A percentile compares a stretch with the other conserved stretches of the same genome.
Conservation (phyloP, 2,888 invertebrate genomes). For the Leucophenga maculata region DNA sequence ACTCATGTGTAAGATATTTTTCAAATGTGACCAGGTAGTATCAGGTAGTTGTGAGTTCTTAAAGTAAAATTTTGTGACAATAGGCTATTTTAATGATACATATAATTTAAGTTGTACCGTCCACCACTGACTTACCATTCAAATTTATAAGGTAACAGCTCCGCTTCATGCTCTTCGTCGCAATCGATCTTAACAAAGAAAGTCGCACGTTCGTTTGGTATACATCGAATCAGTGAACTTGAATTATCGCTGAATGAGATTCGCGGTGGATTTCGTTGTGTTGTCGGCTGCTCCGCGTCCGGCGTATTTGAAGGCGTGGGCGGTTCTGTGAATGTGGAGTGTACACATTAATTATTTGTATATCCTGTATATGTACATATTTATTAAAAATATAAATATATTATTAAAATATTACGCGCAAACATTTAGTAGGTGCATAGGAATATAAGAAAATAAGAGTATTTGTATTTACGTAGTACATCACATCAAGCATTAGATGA, state of each 20-base stretch:
- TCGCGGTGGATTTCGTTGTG: conserved; percentile 47
- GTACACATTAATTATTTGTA: neutral
- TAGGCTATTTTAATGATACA: too few species aligned
- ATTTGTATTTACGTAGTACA: conserved; percentile 16
- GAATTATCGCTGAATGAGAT: conserved; percentile 71
- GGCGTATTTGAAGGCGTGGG: conserved; percentile 8
- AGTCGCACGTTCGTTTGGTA: conserved; percentile 70
- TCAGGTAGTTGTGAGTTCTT: too few species aligned
- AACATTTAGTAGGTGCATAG: conserved; percentile 39
- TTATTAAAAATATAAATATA: conserved; percentile 53
- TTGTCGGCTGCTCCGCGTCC: neutral
- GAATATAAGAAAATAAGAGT: conserved; percentile 33
- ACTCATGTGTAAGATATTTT: conserved; percentile 1
- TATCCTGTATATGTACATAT: too few species aligned
- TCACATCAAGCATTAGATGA: too few species aligned
- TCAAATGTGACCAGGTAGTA: too few species aligned
- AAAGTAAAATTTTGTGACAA: too few species aligned
- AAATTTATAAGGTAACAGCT: conserved; percentile 69
- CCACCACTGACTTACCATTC: conserved; percentile 69
- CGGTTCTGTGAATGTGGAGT: conserved; percentile 38
- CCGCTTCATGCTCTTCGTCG: conserved; percentile 62
- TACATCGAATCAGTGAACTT: conserved; percentile 68
- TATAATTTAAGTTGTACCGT: too few species aligned
- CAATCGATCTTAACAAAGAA: conserved; percentile 72
- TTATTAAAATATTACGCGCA: conserved; percentile 56